Conservation (phyloP, 2,113 vertebrate genomes). For the Pelmatolapia mariae region DNA sequence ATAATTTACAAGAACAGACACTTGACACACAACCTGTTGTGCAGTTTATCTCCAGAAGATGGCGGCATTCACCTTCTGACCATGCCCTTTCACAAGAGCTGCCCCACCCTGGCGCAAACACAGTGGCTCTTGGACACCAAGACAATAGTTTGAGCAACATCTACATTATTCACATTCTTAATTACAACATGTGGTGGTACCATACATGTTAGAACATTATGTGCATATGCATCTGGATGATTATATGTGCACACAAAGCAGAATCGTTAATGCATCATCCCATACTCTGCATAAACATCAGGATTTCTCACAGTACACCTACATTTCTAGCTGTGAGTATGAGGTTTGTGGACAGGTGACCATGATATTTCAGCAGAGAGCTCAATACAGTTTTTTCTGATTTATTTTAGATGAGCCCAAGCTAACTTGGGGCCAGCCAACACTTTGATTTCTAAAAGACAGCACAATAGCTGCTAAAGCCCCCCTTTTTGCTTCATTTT, state of each 20-base stretch:
- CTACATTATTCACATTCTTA: background rate
- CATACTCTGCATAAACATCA: background rate
- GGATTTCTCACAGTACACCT: background rate
- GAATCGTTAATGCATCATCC: background rate
- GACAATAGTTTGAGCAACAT: background rate
- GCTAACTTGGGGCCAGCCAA: background rate
- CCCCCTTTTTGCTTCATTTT: background rate
- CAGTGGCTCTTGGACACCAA: background rate
- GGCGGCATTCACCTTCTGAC: background rate
- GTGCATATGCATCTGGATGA: background rate
- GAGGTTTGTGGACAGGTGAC: background rate
- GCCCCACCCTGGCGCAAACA: constrained; percentile 26
- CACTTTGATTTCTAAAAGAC: background rate
- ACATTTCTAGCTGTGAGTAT: background rate
- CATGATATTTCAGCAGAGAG: background rate
- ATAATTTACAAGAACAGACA: background rate
- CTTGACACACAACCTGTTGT: background rate
- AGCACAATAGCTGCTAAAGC: background rate
- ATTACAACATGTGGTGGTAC: background rate
- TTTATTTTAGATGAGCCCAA: background rate
- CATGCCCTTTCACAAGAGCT: rapidly evolving
- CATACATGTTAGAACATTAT: background rate
- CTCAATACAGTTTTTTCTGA: background rate
- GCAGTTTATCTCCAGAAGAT: constrained; percentile 25
- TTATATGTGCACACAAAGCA: background rate